phyloP scores from a whole-genome alignment of 2,113 vertebrate genomes.

The Zingel zingel region DNA sequence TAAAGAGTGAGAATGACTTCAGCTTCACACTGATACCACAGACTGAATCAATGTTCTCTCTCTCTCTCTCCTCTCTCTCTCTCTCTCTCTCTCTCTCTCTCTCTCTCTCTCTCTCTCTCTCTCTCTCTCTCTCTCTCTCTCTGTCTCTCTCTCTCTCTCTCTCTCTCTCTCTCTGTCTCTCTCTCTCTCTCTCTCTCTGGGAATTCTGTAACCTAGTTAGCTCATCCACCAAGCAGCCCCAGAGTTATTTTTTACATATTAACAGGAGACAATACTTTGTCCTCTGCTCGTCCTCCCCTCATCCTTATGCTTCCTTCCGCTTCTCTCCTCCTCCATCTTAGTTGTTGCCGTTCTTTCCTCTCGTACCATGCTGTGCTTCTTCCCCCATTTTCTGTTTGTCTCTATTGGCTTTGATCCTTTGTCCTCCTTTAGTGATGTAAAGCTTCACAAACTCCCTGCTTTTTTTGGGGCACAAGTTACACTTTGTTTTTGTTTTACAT shows the following conservation, averaged over 20 bases:
- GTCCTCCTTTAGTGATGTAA: conserved; percentile 20
- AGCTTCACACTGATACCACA: conserved; percentile 67
- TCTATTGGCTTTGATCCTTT: conserved; percentile 20
- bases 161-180: conserved; percentile 33
- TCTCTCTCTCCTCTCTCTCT: conserved; percentile 30
- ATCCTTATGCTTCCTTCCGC: conserved; percentile 42
- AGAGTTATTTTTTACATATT: conserved; percentile 85
- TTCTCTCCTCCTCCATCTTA: conserved; percentile 57
- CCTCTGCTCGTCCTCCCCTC: conserved; percentile 72
- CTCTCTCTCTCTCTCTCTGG: conserved; percentile 65
- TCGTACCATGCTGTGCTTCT: conserved; percentile 1
- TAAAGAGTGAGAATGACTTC: conserved; percentile 59
- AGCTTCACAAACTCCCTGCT: conserved; percentile 14
- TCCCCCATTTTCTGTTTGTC: conserved; percentile 22
- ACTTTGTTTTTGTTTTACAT: too few relatives aligned
- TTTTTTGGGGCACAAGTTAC: background rate
- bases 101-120: conserved; percentile 52
- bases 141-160: conserved; percentile 45
- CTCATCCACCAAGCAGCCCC: conserved; percentile 77
- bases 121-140: conserved; percentile 41
- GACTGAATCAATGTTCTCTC: conserved; percentile 67
- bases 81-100: conserved; percentile 2
- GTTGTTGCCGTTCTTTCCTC: conserved; percentile 28
- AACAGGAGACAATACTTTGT: conserved; percentile 80
- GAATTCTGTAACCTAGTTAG: conserved; percentile 87